phyloP scores from a whole-genome alignment of 2,797 vertebrate species.

The Spea hammondii region DNA sequence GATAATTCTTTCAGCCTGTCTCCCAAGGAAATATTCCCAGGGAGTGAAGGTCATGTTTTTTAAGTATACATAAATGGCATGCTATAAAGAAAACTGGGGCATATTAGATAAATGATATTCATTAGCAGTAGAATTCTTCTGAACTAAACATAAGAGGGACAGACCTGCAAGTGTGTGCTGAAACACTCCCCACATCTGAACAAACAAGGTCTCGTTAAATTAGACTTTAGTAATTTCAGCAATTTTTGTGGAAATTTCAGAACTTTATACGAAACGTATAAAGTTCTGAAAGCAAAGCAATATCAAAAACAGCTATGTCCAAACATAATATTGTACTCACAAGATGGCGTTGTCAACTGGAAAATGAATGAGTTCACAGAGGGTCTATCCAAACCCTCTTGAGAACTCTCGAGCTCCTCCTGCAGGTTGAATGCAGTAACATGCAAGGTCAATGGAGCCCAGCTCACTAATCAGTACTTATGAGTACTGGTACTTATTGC shows the following conservation, averaged over 20 bases:
- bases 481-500: no score
- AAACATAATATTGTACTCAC: no score
- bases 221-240: conserved; percentile 65
- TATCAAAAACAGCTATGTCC: background rate
- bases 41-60: background rate
- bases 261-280: conserved; percentile 6
- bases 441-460: no score
- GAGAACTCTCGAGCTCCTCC: no score
- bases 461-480: no score
- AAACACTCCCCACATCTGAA: conserved; percentile 66
- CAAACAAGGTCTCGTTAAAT: conserved; percentile 67
- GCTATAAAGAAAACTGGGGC: conserved; percentile 14
- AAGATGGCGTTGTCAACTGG: no score
- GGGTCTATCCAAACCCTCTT: no score
- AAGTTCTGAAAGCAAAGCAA: no score
- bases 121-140: conserved; percentile 22
- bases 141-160: conserved; percentile 57
- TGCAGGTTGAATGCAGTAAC: no score
- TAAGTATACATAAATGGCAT: conserved; percentile 14
- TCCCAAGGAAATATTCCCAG: background rate
- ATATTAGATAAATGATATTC: conserved; percentile 28
- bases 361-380: no score
- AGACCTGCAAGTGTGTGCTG: conserved; percentile 61
- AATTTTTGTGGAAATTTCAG: conserved; percentile 37
- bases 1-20: background rate